These are phyloP conservation scores for Hyles vespertilio DNA, from an alignment of 1,140 invertebrate species.

Conservation along the genomic window DNA sequence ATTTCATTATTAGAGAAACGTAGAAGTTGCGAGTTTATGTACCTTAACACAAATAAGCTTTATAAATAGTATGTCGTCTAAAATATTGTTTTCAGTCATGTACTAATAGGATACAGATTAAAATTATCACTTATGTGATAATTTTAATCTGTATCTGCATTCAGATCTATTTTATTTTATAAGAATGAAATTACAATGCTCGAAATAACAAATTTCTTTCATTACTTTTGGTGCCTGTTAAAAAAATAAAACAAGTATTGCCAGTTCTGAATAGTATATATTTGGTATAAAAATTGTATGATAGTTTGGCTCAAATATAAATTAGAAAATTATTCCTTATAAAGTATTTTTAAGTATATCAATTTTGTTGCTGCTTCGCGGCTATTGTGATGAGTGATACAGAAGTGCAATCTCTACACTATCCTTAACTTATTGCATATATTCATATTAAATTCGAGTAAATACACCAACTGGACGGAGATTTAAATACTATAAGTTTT, in stretches of 20 bases:
- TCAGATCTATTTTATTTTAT: too few species aligned
- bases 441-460: too few species aligned
- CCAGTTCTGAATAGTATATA: constrained; percentile 45
- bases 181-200: constrained; percentile 53
- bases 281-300: constrained; percentile 67
- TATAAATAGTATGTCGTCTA: too few species aligned
- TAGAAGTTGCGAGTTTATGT: background rate
- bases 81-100: too few species aligned
- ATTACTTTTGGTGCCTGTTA: background rate
- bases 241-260: constrained; percentile 29
- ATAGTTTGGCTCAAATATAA: constrained; percentile 49
- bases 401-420: too few species aligned
- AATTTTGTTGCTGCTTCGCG: background rate
- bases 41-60: too few species aligned
- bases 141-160: too few species aligned
- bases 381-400: too few species aligned
- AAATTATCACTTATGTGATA: constrained; percentile 2
- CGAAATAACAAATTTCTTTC: constrained; percentile 25
- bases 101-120: too few species aligned
- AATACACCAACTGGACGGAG: too few species aligned
- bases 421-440: too few species aligned
- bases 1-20: background rate
- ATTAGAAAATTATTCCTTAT: constrained; percentile 29
- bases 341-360: background rate
- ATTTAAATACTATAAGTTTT: too few species aligned